A percentile compares a stretch with the other conserved stretches of the same genome.
phyloP scores from a whole-genome alignment of 2,797 vertebrate species.

The Lophotriccus pileatus region DNA sequence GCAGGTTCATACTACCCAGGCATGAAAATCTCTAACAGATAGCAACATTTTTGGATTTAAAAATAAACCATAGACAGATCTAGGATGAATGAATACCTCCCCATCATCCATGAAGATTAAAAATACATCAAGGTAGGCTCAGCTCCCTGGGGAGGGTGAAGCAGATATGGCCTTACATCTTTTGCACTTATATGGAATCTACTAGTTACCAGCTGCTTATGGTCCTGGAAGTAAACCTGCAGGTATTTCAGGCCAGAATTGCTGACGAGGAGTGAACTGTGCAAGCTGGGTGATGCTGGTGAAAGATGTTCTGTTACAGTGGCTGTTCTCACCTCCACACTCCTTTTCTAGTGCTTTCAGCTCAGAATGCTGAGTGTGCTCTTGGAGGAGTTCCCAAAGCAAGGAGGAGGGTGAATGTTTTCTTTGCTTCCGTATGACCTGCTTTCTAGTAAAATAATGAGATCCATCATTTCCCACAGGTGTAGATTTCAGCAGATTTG shows the following conservation, averaged over 20 bases:
- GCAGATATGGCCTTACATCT: background rate
- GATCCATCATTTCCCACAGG: background rate
- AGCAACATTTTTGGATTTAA: background rate
- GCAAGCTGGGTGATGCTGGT: background rate
- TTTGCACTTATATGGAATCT: background rate
- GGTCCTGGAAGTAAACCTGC: background rate
- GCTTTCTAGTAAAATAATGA: background rate
- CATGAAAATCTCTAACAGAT: background rate
- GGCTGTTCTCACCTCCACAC: fast-evolving
- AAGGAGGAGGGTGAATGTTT: background rate
- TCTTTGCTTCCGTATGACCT: background rate
- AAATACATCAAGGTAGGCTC: background rate
- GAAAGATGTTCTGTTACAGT: background rate
- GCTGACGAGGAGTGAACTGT: background rate
- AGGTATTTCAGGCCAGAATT: background rate
- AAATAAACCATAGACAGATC: background rate
- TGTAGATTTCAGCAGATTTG: background rate
- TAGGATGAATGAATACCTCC: background rate
- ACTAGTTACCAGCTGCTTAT: background rate
- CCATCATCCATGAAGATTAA: background rate
- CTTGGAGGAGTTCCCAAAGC: background rate
- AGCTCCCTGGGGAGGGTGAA: background rate
- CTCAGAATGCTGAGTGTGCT: background rate
- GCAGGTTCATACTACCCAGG: background rate
- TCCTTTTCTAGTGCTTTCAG: background rate